Evolutionary conservation across 2,888 invertebrate species (phyloP).

Genomic region (Polietes domitor): DNA sequence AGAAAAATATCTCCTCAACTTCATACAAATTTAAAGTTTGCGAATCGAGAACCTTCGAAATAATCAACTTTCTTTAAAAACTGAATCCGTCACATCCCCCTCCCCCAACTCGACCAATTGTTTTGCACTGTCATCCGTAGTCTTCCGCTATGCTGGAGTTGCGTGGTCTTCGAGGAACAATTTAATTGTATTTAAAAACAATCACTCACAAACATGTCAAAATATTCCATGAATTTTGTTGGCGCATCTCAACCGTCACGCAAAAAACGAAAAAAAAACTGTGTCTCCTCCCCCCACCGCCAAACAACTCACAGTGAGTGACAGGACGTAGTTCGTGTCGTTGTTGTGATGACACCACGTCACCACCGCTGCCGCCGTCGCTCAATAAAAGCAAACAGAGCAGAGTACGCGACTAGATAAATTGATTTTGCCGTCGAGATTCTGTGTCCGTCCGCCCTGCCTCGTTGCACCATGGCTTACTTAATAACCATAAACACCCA

Average conservation of each 20-base stretch:
- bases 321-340: background rate
- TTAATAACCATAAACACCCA: background rate
- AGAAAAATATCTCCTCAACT: too few species aligned
- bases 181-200: too few species aligned
- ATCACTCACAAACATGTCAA: background rate
- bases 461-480: background rate
- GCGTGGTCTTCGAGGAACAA: too few species aligned
- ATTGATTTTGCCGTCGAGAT: background rate
- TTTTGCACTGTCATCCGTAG: too few species aligned
- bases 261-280: background rate
- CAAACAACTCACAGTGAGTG: background rate
- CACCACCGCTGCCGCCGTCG: too few species aligned
- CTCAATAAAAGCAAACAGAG: background rate
- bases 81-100: too few species aligned
- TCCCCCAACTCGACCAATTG: too few species aligned
- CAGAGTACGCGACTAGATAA: background rate
- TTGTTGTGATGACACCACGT: background rate
- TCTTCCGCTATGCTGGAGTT: too few species aligned
- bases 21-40: too few species aligned
- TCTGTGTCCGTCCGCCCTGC: background rate
- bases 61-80: too few species aligned
- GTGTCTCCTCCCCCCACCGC: background rate
- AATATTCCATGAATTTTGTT: constrained; percentile 1
- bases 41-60: too few species aligned
- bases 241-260: too few species aligned